Base-by-base conservation (phyloP, 2,888 invertebrate species). In the Lepetodrilus schrolli region DNA sequence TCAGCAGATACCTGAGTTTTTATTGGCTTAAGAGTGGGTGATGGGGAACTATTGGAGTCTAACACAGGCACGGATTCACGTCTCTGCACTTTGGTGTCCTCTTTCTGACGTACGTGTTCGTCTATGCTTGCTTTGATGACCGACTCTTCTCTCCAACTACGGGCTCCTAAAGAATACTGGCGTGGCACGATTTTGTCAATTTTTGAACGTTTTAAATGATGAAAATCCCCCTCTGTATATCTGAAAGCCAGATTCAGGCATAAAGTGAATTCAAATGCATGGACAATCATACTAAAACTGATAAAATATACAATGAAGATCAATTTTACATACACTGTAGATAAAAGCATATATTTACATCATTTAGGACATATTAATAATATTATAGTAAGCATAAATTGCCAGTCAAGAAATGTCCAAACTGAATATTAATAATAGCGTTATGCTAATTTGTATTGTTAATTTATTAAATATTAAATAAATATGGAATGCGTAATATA, bases 211-310 rank as follows among this genome's bases (percentile, higher is more conserved):
- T 87, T 87, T 66, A 89, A 74, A 70, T 87, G 83, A 70, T 88
- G 87, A 74, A 84, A 89, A 73, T 89, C 88, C 0, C 88, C 87
- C 20, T 87, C 87, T 13, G 87, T 87, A 73, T 87, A 88, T 75
- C 88, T 88, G 78, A 1, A 75, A 51, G 36, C 30, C 66, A 20
- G 43, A 43, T 17, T 43, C 43, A 43, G 43, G n/a, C n/a, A n/a
- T n/a, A n/a, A n/a, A n/a, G n/a, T n/a, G n/a, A n/a, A n/a, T n/a
- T n/a, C n/a, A n/a, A n/a, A n/a, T n/a, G n/a, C n/a, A n/a, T n/a
- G n/a, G n/a, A n/a, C n/a, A n/a, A n/a, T n/a, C n/a, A n/a, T n/a
- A n/a, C n/a, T n/a, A n/a, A n/a, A n/a, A n/a, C n/a, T n/a, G n/a
- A n/a, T n/a, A n/a, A n/a, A n/a, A n/a, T n/a, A n/a, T n/a, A n/a